A percentile compares a stretch with the other conserved stretches of the same genome.
Conservation (phyloP, 2,888 invertebrate genomes). For the Pollenia labialis region DNA sequence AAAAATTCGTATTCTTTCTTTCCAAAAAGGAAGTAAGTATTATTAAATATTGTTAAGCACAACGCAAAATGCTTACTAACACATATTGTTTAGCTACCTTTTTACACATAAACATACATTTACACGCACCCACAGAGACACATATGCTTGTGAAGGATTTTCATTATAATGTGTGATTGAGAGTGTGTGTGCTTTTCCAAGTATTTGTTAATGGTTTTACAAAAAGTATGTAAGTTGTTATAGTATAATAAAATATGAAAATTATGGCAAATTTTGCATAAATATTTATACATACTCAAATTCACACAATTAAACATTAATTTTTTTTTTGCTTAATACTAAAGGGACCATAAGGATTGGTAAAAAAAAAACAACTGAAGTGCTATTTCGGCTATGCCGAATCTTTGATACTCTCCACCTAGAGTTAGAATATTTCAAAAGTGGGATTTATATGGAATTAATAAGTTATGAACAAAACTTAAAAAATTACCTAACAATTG, state of each 20-base stretch:
- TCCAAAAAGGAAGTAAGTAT: neutral
- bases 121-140: neutral
- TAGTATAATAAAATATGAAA: conserved; percentile 38
- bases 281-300: conserved; percentile 43
- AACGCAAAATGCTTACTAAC: neutral
- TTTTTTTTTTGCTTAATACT: conserved; percentile 20
- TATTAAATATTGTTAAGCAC: neutral
- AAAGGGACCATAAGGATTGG: neutral
- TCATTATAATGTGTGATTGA: neutral
- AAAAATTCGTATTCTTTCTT: neutral
- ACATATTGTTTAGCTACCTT: no score
- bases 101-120: no score
- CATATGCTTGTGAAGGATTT: conserved; percentile 1
- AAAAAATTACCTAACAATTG: no score
- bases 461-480: no score
- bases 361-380: neutral
- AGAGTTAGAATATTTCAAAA: no score
- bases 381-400: no score
- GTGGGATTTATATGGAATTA: no score
- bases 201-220: neutral
- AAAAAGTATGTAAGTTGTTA: neutral
- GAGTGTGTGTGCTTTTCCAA: neutral
- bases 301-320: conserved; percentile 62
- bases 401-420: no score
- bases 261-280: conserved; percentile 54